Evolutionary conservation across 1,140 invertebrate species (phyloP), one percentile per base, ranked within the genome.

Genomic region (Plutomurus gul): DNA sequence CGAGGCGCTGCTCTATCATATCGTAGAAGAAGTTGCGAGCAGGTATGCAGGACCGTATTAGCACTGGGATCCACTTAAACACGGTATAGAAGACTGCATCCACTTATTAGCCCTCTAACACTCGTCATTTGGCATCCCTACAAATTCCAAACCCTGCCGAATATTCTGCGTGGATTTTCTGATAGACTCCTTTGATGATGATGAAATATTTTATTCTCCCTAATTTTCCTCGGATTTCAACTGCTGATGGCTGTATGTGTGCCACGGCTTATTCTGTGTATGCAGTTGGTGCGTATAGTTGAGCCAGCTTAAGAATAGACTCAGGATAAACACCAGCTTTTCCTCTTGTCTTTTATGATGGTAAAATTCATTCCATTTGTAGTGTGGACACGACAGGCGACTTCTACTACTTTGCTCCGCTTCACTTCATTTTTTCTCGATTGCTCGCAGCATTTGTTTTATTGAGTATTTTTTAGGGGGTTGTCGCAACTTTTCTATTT

Each of bases 141-240:
- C 27, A 65, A 65, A 65, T 30, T 33, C 56, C 4, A n/a, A n/a
- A 65, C 18, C n/a, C n/a, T n/a, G 25, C 13, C n/a, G 30, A 65
- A 33, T 65, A 65, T n/a, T 25, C 25, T 16, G 56, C 27, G 16
- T 33, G 56, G 56, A 65, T 65, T 65, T 65, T 65, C 56, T 72
- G 70, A 72, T 72, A 40, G 70, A 72, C 70, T 43, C 18, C 70
- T 72, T 43, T 72, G 70, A 72, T 72, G 70, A 72, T 72, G 70
- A 72, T 72, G 70, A 72, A 72, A 72, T 72, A 72, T 72, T 72
- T 72, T 72, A 72, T 43, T 72, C 40, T 27, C 40, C 40, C 70
- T 72, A 72, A 72, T 72, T 72, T 72, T 39, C 70, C 36, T 13
- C 30, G 70, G 70, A 72, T 72, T 72, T 72, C 36, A 40, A 36